Conservation (phyloP, 2,888 invertebrate species). For the Cryptocheilus praepositus region DNA sequence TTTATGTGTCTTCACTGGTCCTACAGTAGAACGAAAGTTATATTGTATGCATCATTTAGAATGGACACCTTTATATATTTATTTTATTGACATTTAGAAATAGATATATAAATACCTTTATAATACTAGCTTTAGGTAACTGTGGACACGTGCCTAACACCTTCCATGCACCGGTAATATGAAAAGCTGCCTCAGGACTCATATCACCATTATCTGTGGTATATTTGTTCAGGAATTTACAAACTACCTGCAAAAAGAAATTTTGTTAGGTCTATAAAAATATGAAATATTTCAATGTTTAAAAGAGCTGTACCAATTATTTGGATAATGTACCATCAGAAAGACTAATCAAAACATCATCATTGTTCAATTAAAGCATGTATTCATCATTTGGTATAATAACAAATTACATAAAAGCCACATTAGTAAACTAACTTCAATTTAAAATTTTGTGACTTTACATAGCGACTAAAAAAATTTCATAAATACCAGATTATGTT, state of each 20-base stretch:
- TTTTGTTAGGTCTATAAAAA: neutral
- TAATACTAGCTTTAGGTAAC: slow-evolving; percentile 75
- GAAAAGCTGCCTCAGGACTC: slow-evolving; percentile 77
- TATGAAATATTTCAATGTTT: neutral
- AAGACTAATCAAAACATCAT: slow-evolving; percentile 73
- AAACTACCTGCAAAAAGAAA: slow-evolving; percentile 71
- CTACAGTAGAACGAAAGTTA: slow-evolving; percentile 69
- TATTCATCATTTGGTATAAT: slow-evolving; percentile 61
- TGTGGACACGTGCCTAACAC: slow-evolving; percentile 77
- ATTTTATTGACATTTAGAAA: neutral
- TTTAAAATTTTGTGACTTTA: too few species aligned
- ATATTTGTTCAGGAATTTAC: slow-evolving; percentile 74
- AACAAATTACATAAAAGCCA: neutral
- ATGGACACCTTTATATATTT: neutral
- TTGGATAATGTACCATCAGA: slow-evolving; percentile 57
- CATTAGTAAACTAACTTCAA: too few species aligned
- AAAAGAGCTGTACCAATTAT: neutral
- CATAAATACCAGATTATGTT: neutral
- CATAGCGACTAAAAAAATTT: too few species aligned
- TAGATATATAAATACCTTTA: slow-evolving; percentile 67
- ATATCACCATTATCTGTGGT: slow-evolving; percentile 66
- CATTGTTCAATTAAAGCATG: slow-evolving; percentile 48
- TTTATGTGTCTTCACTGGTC: slow-evolving; percentile 55
- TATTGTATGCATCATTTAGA: slow-evolving; percentile 56
- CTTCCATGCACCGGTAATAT: slow-evolving; percentile 81